Percentiles rank a stretch among this genome's conserved stretches.
Evolutionary conservation across 1,140 invertebrate species (phyloP).

Genomic region (Lamellibrachia luymesi): DNA sequence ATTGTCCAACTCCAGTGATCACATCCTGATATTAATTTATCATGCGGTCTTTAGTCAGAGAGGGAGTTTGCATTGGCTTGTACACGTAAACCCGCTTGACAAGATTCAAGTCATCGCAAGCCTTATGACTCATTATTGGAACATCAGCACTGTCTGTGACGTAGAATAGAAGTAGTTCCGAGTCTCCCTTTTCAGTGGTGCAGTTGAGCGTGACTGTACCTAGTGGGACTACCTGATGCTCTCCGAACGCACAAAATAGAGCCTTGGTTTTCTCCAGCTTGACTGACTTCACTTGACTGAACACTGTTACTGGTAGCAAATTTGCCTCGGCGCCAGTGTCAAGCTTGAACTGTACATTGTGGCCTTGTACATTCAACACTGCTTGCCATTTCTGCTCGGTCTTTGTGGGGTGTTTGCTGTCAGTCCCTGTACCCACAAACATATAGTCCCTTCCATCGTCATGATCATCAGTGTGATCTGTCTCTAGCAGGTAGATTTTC

Average conservation of each 20-base stretch:
- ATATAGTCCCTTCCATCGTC: not conserved
- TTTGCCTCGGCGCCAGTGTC: too few relatives aligned
- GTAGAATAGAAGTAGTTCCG: not conserved
- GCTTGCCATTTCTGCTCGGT: too few relatives aligned
- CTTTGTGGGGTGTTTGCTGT: too few relatives aligned
- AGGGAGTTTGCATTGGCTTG: not conserved
- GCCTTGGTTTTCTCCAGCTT: conserved; percentile 8
- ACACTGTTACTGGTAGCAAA: too few relatives aligned
- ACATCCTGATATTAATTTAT: not conserved
- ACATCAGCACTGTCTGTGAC: conserved; percentile 5
- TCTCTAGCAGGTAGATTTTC: too few relatives aligned
- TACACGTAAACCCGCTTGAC: not conserved
- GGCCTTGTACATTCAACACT: too few relatives aligned
- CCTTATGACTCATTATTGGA: not conserved
- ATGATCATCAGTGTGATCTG: too few relatives aligned
- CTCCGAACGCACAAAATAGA: conserved; percentile 1
- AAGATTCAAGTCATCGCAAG: not conserved
- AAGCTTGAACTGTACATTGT: too few relatives aligned
- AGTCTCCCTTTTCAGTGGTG: conserved; percentile 8
- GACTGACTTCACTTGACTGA: not conserved
- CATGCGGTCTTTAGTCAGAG: too few relatives aligned
- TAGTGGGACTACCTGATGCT: conserved; percentile 9
- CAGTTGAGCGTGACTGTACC: conserved; percentile 5
- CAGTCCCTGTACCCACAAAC: not conserved
- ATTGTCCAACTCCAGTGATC: conserved; percentile 22